Evolutionary conservation across 2,797 vertebrate species (phyloP).

Genomic region (Champsocephalus gunnari): DNA sequence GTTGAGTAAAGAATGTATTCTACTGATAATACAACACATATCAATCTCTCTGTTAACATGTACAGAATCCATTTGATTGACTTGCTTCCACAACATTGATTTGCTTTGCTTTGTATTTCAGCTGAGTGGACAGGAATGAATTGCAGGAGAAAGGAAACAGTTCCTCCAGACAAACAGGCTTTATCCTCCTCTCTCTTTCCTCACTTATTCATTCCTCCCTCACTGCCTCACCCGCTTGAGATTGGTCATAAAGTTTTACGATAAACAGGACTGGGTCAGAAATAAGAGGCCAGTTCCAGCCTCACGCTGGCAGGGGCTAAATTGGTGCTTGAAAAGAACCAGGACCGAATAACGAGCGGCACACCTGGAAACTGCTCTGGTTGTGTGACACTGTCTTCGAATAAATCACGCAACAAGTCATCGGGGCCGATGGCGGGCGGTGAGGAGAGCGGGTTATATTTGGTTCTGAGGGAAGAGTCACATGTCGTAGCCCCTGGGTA

Average conservation of each 20-base stretch:
- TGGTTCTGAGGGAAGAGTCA: conserved; percentile 30
- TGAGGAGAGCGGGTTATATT: conserved; percentile 31
- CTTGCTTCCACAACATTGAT: background rate
- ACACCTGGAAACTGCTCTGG: conserved; percentile 65
- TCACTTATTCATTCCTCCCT: conserved; percentile 57
- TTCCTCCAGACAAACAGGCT: conserved; percentile 44
- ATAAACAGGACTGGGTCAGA: conserved; percentile 79
- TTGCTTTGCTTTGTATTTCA: background rate
- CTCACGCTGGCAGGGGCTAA: conserved; percentile 53
- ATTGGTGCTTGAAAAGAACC: conserved; percentile 56
- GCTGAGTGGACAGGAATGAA: conserved; percentile 16
- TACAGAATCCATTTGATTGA: too few species aligned
- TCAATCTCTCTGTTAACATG: too few species aligned
- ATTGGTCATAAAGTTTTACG: conserved; percentile 80
- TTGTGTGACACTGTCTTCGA: conserved; percentile 44
- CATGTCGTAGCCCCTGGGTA: conserved; percentile 12
- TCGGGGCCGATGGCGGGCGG: conserved; percentile 23
- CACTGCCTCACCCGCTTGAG: conserved; percentile 60
- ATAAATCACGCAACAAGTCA: conserved; percentile 58
- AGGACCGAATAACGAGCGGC: conserved; percentile 50
- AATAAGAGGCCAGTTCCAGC: conserved; percentile 68
- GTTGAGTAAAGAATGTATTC: background rate
- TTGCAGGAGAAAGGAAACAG: conserved; percentile 13
- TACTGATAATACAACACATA: too few species aligned
- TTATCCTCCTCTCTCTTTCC: conserved; percentile 22